Percentiles rank a stretch among this genome's conserved stretches.
These are phyloP conservation scores for Pyxicephalus adspersus DNA, from an alignment of 2,113 vertebrate genomes.

Conservation along the genomic window DNA sequence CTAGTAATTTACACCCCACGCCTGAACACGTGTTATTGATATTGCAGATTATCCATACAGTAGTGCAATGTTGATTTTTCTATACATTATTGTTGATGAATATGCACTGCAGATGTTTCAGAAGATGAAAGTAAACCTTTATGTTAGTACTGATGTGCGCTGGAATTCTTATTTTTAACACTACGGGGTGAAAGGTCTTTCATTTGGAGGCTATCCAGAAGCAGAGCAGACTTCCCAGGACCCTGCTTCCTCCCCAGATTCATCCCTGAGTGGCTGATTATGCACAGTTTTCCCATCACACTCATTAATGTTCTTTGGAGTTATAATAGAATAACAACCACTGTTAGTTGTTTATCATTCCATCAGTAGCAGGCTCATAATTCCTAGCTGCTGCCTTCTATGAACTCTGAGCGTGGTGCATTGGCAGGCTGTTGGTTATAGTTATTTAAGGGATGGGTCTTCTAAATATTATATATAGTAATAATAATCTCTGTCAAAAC, in stretches of 20 bases:
- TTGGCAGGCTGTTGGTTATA: too few relatives aligned
- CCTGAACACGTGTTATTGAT: too few relatives aligned
- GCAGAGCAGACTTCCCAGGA: slow-evolving; percentile 43
- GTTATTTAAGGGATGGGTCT: too few relatives aligned
- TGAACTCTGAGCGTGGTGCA: too few relatives aligned
- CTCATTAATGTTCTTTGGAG: not conserved
- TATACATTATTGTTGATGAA: not conserved
- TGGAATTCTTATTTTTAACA: slow-evolving; percentile 42
- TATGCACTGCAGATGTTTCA: not conserved
- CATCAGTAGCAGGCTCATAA: not conserved
- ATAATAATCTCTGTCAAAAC: too few relatives aligned
- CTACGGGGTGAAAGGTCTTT: slow-evolving; percentile 45
- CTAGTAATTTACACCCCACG: too few relatives aligned
- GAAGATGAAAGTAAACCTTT: slow-evolving; percentile 30
- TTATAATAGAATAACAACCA: not conserved
- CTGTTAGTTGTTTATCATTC: not conserved
- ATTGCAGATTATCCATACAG: too few relatives aligned
- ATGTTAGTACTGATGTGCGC: slow-evolving; percentile 15
- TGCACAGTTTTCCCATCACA: slow-evolving; percentile 12
- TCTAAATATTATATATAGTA: too few relatives aligned
- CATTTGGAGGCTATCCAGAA: slow-evolving; percentile 45
- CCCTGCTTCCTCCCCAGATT: slow-evolving; percentile 10
- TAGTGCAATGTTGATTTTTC: not conserved
- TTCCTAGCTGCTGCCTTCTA: not conserved
- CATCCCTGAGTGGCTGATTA: slow-evolving; percentile 7